Evolutionary conservation across 2,888 invertebrate species (phyloP).

Genomic region (Mesodorylaimus sp.): DNA sequence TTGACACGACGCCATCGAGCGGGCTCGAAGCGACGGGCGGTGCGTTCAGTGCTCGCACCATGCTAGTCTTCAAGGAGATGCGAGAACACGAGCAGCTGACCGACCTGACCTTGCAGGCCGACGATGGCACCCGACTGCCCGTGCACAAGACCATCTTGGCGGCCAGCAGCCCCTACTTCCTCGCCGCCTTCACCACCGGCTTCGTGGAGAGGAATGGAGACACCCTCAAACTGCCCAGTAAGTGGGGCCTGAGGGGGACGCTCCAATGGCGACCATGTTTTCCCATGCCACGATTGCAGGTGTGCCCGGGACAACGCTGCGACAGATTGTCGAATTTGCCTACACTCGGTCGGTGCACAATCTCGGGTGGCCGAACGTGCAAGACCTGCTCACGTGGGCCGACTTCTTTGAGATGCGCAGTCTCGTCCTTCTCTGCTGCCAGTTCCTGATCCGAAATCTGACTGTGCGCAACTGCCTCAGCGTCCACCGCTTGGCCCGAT

Average conservation of each 20-base stretch:
- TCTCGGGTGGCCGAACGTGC: not conserved
- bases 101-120: conserved; percentile 1
- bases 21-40: too few relatives aligned
- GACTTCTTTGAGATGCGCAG: not conserved
- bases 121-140: conserved; percentile 7
- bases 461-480: not conserved
- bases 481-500: not conserved
- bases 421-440: not conserved
- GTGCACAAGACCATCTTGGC: conserved; percentile 9
- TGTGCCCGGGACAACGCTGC: conserved; percentile 32
- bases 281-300: not conserved
- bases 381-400: not conserved
- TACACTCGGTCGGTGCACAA: not conserved
- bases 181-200: conserved; percentile 4
- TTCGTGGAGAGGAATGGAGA: not conserved
- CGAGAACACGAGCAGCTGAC: conserved; percentile 8
- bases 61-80: conserved; percentile 4
- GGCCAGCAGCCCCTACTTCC: conserved; percentile 5
- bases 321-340: conserved; percentile 20
- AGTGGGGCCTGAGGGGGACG: too few relatives aligned
- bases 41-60: too few relatives aligned
- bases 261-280: too few relatives aligned
- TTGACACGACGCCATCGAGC: too few relatives aligned
- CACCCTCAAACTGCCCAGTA: too few relatives aligned
- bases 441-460: not conserved